These are phyloP conservation scores for Pavo muticus DNA, from an alignment of 2,113 vertebrate species.

Conservation along the genomic window DNA sequence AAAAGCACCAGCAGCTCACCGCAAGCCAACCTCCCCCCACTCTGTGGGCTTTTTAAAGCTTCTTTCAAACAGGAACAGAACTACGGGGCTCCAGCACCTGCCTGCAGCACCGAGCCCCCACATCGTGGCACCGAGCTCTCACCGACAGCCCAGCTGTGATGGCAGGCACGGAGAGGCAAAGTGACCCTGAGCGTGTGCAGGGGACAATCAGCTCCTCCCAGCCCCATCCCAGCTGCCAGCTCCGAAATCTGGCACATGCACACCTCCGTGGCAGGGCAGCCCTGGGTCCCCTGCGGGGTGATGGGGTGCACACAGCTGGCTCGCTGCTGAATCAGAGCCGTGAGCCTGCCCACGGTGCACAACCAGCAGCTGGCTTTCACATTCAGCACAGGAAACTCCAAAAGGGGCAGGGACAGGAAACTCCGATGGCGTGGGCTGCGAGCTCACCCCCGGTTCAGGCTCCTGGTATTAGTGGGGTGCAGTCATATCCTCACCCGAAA, in stretches of 20 bases:
- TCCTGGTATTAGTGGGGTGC: neutral
- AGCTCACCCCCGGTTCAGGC: neutral
- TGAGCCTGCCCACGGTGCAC: neutral
- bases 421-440: neutral
- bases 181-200: neutral
- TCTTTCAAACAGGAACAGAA: neutral
- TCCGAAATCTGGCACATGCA: too few species aligned
- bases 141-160: neutral
- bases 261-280: neutral
- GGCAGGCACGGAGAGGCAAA: neutral
- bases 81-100: neutral
- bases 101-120: neutral
- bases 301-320: accelerated
- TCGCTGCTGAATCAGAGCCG: neutral
- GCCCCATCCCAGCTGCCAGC: neutral
- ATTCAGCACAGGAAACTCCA: constrained; percentile 1
- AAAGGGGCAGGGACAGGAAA: neutral
- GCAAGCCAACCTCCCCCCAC: neutral
- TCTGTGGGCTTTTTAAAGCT: neutral
- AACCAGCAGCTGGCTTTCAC: neutral
- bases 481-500: neutral
- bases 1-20: accelerated
- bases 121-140: neutral
- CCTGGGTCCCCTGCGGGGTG: neutral
- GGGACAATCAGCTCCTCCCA: neutral